Base-by-base conservation (phyloP, 2,797 vertebrate species). In the Rachycentron canadum region DNA sequence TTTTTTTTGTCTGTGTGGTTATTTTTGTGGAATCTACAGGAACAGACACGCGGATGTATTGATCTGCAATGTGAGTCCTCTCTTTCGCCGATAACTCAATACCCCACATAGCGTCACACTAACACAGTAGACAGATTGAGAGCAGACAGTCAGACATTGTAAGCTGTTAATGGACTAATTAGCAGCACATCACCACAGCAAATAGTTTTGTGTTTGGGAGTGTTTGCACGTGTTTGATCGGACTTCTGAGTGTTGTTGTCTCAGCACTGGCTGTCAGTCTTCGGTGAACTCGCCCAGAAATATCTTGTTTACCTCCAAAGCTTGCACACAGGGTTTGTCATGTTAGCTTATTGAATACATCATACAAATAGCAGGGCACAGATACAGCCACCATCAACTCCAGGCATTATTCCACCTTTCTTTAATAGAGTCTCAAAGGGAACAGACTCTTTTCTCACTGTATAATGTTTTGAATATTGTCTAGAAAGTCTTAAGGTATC, bases 41-140 rank as follows among this genome's bases (percentile, higher is more conserved):
- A 60, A 67, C 56, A 63, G 60, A 78, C 68, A 38, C 26, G 63
- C 79, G 50, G 69, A 8, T 75, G 49, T 79, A 88, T 88, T 83
- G 92, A 91, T 90, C 65, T 64, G 86, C 64, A 78, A 87, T 61
- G 64, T 30, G 78, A 88, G 75, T 85, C 82, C 53, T 43, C 56
- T 66, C n/a, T 66, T 69, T 66, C 2, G 59, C 70, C 74, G 26
- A 88, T 88, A 76, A 73, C 55, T 76, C 80, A 67, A 36, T 86
- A 67, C 53, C 56, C 19, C 47, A 53, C 77, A 62, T 62, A 45
- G 61, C 72, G 50, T 17, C 7, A n/a, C 36, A 34, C 62, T 80
- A 66, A 82, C 36, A 65, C 71, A 68, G 76, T 4, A 38, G 68
- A 45, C 64, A 58, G 23, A 38, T 49, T 0, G n/a, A 55, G 53